Conservation (phyloP, 2,888 invertebrate species). For the Nomada ferruginata region DNA sequence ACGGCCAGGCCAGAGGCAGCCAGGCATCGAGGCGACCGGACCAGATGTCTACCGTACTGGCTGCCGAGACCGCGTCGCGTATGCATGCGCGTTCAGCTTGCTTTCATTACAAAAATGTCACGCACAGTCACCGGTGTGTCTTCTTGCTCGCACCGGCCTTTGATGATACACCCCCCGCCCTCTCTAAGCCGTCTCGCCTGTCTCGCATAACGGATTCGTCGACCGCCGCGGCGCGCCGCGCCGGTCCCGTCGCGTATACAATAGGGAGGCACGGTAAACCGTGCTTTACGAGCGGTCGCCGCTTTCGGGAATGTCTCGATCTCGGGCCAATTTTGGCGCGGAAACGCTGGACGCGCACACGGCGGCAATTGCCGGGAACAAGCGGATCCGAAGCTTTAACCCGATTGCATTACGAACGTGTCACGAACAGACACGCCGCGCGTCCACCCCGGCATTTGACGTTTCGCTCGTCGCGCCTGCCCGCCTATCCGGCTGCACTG, state of each 20-base stretch:
- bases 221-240: too few relatives aligned
- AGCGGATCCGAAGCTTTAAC: conserved; percentile 47
- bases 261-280: too few relatives aligned
- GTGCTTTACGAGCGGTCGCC: too few relatives aligned
- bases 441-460: conserved; percentile 62
- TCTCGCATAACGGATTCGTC: background rate
- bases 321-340: background rate
- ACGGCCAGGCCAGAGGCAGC: conserved; percentile 80
- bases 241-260: background rate
- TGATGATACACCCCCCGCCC: conserved; percentile 45
- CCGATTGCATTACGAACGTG: conserved; percentile 63
- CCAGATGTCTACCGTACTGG: conserved; percentile 81
- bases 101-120: conserved; percentile 84
- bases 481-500: conserved; percentile 35
- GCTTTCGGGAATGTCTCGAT: too few relatives aligned
- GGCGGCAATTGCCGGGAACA: conserved; percentile 35
- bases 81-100: conserved; percentile 74
- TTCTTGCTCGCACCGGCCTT: conserved; percentile 53
- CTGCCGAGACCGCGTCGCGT: conserved; percentile 66
- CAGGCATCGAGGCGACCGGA: conserved; percentile 52
- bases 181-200: background rate
- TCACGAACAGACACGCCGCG: conserved; percentile 64
- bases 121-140: conserved; percentile 77
- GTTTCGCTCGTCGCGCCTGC: conserved; percentile 51
- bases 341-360: conserved; percentile 8